Conservation (phyloP, 2,797 vertebrate genomes). For the Gymnopithys bicolor region DNA sequence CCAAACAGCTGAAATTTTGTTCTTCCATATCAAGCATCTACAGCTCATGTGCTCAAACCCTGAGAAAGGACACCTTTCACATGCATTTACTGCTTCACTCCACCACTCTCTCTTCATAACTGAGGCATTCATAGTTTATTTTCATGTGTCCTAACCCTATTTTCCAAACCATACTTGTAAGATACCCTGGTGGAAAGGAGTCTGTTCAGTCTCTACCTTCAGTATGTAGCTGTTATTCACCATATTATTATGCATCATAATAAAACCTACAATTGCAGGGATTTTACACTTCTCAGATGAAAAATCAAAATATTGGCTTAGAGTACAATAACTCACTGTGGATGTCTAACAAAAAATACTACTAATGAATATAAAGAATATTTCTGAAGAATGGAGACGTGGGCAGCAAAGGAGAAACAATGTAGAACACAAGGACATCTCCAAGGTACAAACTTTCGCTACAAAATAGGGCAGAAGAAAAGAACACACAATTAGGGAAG, state of each 20-base stretch:
- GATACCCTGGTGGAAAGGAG: neutral
- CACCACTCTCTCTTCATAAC: accelerated
- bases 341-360: neutral
- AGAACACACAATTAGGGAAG: neutral
- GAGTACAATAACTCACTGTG: neutral
- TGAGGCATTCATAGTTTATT: neutral
- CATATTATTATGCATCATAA: neutral
- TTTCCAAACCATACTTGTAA: neutral
- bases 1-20: neutral
- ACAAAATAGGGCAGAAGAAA: neutral
- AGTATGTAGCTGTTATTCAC: neutral
- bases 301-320: neutral
- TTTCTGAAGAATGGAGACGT: neutral
- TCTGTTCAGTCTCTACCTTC: neutral
- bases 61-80: neutral
- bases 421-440: neutral
- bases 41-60: neutral
- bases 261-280: neutral
- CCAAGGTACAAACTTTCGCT: neutral
- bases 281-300: neutral
- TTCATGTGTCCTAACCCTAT: neutral
- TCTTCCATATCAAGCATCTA: accelerated
- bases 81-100: neutral
- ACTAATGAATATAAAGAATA: neutral
- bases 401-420: neutral